Base-by-base conservation (phyloP, 2,113 vertebrate species). In the Ornithorhynchus anatinus region DNA sequence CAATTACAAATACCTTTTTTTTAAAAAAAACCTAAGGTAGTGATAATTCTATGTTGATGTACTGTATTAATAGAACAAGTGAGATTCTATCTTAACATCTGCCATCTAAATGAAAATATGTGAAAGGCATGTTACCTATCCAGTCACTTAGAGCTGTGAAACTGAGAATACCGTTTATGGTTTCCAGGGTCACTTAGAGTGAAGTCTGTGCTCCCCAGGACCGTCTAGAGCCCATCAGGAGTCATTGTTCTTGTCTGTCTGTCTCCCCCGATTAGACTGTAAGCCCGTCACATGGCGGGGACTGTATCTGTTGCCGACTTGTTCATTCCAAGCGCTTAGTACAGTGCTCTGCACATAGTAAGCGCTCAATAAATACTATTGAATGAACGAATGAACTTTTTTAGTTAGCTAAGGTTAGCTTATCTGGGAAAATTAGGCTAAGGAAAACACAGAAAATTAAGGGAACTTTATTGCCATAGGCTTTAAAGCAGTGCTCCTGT, bases 361-460 rank as follows among this genome's bases (percentile, higher is more conserved):
- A n/a, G n/a, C n/a, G n/a, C n/a, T n/a, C n/a, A n/a, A n/a, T n/a
- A n/a, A n/a, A n/a, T n/a, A n/a, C n/a, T n/a, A n/a, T n/a, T n/a
- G n/a, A n/a, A n/a, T n/a, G n/a, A n/a, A n/a, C n/a, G n/a, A n/a
- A n/a, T n/a, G n/a, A n/a, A n/a, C 57, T 63, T 87, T 92, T n/a
- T 53, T 60, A 53, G 48, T 77, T 84, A 70, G 56, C 60, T 88
- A 83, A 44, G 9, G 44, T 92, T 85, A 76, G 82, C 32, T 74
- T 22, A 16, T 71, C 84, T 81, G 64, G 62, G 60, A 60, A 85
- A 79, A 72, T 72, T 35, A 69, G 69, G 56, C 14, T n/a, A 23
- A 2, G n/a, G 20, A 32, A 27, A 51, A 37, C 25, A 5, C 32
- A 11, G 50, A 38, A 43, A 19, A 4, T 40, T 20, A 3, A 53